Evolutionary conservation across 2,797 vertebrate species (phyloP).

Genomic region (Clarias fuscus): DNA sequence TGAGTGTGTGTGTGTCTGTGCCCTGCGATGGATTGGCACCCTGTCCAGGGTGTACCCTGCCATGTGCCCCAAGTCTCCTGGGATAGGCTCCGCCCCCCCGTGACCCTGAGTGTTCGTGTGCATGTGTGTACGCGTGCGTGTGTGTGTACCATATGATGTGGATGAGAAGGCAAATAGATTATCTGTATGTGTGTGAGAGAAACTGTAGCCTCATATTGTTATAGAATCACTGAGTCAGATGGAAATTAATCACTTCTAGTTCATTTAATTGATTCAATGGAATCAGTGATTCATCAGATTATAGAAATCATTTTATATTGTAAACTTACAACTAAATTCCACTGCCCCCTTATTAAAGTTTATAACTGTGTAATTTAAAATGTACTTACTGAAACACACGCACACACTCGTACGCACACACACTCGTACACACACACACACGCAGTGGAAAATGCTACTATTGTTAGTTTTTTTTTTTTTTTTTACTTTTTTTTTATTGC

Average conservation of each 20-base stretch:
- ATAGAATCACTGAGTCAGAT: background rate
- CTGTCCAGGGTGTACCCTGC: too few relatives aligned
- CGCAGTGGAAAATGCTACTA: background rate
- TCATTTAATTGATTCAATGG: background rate
- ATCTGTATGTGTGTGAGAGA: background rate
- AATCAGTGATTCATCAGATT: background rate
- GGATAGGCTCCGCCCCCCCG: too few relatives aligned
- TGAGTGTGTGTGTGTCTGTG: too few relatives aligned
- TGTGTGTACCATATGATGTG: background rate
- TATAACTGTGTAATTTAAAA: background rate
- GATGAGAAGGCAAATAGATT: too few relatives aligned
- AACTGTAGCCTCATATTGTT: background rate
- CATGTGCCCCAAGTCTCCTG: too few relatives aligned
- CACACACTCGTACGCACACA: background rate
- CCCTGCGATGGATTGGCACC: too few relatives aligned
- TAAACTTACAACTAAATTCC: too few relatives aligned
- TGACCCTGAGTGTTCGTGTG: too few relatives aligned
- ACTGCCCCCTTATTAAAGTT: too few relatives aligned
- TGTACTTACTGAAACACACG: too few relatives aligned
- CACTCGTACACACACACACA: background rate
- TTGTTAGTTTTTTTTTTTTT: background rate
- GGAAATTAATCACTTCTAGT: background rate
- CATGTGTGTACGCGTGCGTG: background rate
- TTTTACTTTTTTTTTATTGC: background rate
- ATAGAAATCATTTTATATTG: too few relatives aligned